Base-by-base conservation (phyloP, 2,888 invertebrate species). In the Phorcus lineatus region DNA sequence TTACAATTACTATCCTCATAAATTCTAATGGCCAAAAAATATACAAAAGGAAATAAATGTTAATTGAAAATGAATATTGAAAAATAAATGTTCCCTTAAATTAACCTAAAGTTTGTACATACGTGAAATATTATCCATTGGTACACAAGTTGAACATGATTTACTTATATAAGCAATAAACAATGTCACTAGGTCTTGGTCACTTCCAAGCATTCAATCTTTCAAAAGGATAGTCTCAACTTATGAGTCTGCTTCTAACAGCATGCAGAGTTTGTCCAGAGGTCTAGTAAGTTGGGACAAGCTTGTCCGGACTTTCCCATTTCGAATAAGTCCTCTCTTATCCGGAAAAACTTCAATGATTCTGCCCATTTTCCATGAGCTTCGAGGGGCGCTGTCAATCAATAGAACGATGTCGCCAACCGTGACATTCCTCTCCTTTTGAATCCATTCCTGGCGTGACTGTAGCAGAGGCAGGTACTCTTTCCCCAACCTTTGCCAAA, bases 191-290 rank as follows among this genome's bases (percentile, higher is more conserved):
- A 11, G 47, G 1, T 6, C 47, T 9, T 47, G 7, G 1, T 47
- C 47, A 13, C 47, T 47, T 47, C 13, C 4, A 47, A 47, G 47
- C 47, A 1, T 47, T 47, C 70, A 40, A 70, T 7, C 2, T 28
- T 36, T 16, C 67, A 67, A 24, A 2, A 11, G 2, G 7, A 22
- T 9, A 22, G 19, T 24, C 24, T 22, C 57, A n/a, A 24, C 13
- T 22, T 57, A 57, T 24, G 19, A n/a, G 19, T 78, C 78, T 36
- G 28, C 31, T 57, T 79, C 76, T 52, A 80, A 28, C 22, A 80
- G 28, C 17, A 79, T 19, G 11, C 74, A 74, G 6, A 79, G 31
- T 57, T 80, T 80, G 52, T 22, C 47, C 16, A 80, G n/a, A 28
- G 80, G 80, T 19, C 77, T 40, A 4, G 36, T 17, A 17, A 77